phyloP scores from a whole-genome alignment of 2,113 vertebrate species.

The Ailuropoda melanoleuca region DNA sequence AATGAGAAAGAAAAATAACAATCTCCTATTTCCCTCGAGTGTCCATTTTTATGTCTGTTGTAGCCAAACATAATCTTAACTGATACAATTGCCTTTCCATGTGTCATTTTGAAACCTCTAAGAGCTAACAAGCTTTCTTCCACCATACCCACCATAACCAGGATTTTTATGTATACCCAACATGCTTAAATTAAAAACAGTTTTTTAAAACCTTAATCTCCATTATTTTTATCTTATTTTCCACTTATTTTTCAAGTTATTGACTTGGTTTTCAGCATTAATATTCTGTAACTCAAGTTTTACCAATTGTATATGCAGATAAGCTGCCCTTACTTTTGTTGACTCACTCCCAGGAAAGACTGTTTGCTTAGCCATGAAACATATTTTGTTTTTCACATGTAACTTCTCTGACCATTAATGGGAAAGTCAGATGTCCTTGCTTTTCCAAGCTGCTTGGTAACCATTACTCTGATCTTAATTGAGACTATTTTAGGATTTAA shows the following conservation, averaged over 20 bases:
- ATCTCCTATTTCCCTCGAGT: not conserved
- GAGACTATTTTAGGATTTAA: slow-evolving; percentile 27
- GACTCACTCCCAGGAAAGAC: not conserved
- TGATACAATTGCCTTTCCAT: not conserved
- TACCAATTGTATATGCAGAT: not conserved
- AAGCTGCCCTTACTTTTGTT: not conserved
- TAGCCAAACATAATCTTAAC: not conserved
- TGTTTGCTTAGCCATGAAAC: not conserved
- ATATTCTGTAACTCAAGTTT: not conserved
- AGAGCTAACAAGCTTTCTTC: not conserved
- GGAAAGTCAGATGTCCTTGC: not conserved
- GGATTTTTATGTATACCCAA: not conserved
- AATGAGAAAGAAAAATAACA: not conserved
- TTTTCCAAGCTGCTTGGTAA: slow-evolving; percentile 9
- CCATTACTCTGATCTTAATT: not conserved
- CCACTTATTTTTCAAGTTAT: not conserved
- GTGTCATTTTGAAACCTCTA: not conserved
- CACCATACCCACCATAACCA: not conserved
- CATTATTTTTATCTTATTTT: not conserved
- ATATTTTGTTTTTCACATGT: not conserved
- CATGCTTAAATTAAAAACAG: slow-evolving; percentile 27
- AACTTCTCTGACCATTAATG: not conserved
- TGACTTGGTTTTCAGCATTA: not conserved
- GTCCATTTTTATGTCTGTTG: not conserved
- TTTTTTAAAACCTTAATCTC: not conserved